Conservation (phyloP, 2,888 invertebrate species). For the Coelinius sp. region DNA sequence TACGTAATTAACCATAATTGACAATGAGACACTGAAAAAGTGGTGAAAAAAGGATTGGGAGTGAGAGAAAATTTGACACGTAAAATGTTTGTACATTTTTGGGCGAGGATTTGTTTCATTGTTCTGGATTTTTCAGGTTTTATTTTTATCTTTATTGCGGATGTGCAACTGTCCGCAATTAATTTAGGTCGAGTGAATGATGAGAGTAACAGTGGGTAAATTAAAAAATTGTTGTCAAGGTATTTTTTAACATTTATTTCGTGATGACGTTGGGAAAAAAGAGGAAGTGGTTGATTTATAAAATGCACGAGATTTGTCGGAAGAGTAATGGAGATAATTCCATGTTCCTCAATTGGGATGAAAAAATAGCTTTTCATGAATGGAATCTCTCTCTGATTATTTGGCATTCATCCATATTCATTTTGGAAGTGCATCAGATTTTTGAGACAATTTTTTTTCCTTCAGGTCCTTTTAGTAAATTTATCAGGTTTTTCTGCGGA, state of each 20-base stretch:
- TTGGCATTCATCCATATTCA: too few relatives aligned
- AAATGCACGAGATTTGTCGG: neutral
- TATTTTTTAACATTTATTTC: too few relatives aligned
- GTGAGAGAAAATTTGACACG: constrained; percentile 3
- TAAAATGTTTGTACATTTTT: constrained; percentile 1
- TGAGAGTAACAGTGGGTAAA: neutral
- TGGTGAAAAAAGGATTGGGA: neutral
- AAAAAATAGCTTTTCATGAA: too few relatives aligned
- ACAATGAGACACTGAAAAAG: constrained; percentile 31
- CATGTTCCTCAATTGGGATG: neutral
- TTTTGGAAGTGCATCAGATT: too few relatives aligned
- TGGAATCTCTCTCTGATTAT: too few relatives aligned
- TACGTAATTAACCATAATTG: constrained; percentile 37
- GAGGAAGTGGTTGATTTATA: neutral
- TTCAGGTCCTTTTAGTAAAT: too few relatives aligned
- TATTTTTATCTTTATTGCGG: neutral
- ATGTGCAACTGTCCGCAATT: neutral
- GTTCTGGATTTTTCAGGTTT: neutral
- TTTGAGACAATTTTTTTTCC: too few relatives aligned
- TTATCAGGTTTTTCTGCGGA: too few relatives aligned
- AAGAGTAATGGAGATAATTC: too few relatives aligned
- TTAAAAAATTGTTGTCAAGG: neutral
- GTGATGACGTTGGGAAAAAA: neutral
- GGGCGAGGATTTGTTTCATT: neutral
- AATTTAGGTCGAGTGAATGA: neutral